Evolutionary conservation across 2,113 vertebrate genomes (phyloP).

Genomic region (Cyanocitta stelleri): DNA sequence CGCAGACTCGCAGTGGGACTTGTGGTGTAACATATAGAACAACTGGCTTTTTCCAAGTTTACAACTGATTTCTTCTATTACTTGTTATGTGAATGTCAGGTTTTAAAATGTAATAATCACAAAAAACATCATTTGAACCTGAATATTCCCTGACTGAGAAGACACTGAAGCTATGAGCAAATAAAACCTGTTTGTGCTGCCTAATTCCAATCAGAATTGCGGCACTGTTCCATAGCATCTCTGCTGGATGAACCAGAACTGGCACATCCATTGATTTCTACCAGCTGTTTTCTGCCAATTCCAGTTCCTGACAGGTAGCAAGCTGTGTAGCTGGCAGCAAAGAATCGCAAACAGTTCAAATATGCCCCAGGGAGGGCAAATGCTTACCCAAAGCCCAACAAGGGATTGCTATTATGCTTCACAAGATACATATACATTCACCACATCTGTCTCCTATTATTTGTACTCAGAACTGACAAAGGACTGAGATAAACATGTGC

Average conservation of each 20-base stretch:
- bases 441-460: constrained; percentile 79
- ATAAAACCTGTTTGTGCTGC: not conserved
- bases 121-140: not conserved
- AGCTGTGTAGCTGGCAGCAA: constrained; percentile 70
- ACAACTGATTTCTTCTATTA: not conserved
- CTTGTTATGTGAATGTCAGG: not conserved
- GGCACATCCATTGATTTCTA: constrained; percentile 57
- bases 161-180: not conserved
- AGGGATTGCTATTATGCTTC: constrained; percentile 73
- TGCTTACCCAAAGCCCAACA: constrained; percentile 75
- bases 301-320: constrained; percentile 76
- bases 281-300: constrained; percentile 75
- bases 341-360: constrained; percentile 62
- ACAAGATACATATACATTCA: constrained; percentile 66
- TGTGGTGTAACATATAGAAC: not conserved
- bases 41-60: not conserved
- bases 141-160: not conserved
- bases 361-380: constrained; percentile 70
- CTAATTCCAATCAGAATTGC: constrained; percentile 23
- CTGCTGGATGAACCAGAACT: constrained; percentile 58
- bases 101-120: constrained; percentile 17
- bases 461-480: constrained; percentile 67
- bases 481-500: constrained; percentile 66
- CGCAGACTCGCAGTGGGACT: not conserved
- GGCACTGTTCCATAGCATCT: constrained; percentile 29